Percentiles rank a stretch among this genome's conserved stretches.
These are phyloP conservation scores for Eutolmus rufibarbis DNA, from an alignment of 2,888 invertebrate species.

Conservation along the genomic window DNA sequence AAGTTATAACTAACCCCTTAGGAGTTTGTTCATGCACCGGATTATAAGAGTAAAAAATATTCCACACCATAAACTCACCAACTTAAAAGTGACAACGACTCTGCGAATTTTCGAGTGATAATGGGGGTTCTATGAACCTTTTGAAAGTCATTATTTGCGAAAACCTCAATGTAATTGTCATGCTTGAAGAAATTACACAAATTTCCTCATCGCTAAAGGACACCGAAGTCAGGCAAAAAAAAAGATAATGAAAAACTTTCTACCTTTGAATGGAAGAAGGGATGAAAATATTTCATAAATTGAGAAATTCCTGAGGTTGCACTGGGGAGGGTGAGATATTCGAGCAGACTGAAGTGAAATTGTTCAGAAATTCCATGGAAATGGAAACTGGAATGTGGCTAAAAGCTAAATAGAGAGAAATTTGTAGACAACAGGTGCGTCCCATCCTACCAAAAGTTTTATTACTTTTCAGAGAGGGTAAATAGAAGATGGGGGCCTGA, in stretches of 20 bases:
- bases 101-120: neutral
- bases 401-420: neutral
- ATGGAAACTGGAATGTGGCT: neutral
- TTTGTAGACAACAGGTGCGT: neutral
- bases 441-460: neutral
- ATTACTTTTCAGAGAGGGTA: neutral
- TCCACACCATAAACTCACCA: neutral
- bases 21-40: too few species aligned
- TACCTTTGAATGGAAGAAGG: neutral
- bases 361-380: neutral
- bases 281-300: neutral
- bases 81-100: neutral
- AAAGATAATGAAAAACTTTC: neutral
- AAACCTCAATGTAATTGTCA: neutral
- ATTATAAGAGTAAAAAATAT: neutral
- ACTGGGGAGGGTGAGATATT: neutral
- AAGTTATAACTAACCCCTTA: too few species aligned
- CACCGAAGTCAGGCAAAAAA: neutral
- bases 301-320: neutral
- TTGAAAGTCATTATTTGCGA: neutral
- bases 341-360: neutral
- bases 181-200: neutral
- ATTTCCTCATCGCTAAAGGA: neutral
- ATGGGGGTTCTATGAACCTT: neutral
- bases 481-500: neutral